Base-by-base conservation (phyloP, 2,113 vertebrate species). In the Electrona antarctica region DNA sequence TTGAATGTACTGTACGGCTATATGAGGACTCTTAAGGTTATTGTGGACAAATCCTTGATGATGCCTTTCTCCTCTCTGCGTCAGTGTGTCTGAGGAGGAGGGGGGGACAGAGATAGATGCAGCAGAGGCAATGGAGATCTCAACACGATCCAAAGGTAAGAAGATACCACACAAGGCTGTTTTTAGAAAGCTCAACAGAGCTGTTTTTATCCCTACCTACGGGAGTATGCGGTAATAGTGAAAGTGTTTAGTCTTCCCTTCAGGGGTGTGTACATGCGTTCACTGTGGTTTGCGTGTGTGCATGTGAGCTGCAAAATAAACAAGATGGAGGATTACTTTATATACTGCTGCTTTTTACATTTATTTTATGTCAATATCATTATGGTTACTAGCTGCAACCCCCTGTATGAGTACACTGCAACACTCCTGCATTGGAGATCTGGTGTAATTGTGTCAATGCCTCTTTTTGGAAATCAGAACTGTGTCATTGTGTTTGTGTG, bases 121-220 rank as follows among this genome's bases (percentile, higher is more conserved):
- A 87, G 90, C 90, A 78, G 96, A 97, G 91, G 95, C 89, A 88
- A 99, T 99, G 97, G 97, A 99, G 92, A 98, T 98, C 86, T 95
- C 97, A 79, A 99, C 97, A 87, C 93, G 97, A 88, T 98, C 97
- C 86, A 98, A 96, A 97, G 97, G 97, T 98, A 85, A 94, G 92
- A 59, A 73, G 11, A 66, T 5, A 10, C 78, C 49, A 1, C 7
- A 7, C 21, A 45, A 11, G 21, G 45, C 28, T 69, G 7, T 33
- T 48, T 58, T 58, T 58, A 46, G 7, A 58, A 9, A 64, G 41
- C 51, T 28, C 14, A 58, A 46, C 0, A 10, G 7, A 21, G 61
- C 46, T 48, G 28, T 51, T 21, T 49, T 28, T 60, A 29, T 51
- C 12, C 7, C 64, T 65, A n/a, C 7, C 64, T 65, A n/a, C 15